Conservation (phyloP, 2,888 invertebrate genomes). For the Lordiphosa andalusiaca region DNA sequence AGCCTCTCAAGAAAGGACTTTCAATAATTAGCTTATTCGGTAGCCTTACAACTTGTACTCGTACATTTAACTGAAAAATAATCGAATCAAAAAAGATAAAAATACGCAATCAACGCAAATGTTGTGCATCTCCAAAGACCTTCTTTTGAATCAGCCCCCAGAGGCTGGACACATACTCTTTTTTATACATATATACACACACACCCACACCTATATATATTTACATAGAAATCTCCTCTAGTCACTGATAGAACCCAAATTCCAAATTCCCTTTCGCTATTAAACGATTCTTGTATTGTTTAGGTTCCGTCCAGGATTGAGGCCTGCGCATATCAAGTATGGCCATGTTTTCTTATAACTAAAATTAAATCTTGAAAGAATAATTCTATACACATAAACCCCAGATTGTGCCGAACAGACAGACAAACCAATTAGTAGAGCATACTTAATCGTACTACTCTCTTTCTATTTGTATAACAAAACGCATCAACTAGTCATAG, state of each 20-base stretch:
- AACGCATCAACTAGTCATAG: constrained; percentile 65
- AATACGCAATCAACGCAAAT: constrained; percentile 51
- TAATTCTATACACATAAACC: constrained; percentile 28
- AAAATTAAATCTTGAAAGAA: constrained; percentile 18
- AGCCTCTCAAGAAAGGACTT: constrained; percentile 32
- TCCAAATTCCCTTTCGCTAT: constrained; percentile 14
- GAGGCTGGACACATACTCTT: constrained; percentile 25
- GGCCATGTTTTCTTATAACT: constrained; percentile 14
- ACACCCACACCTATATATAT: neutral
- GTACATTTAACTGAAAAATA: constrained; percentile 24
- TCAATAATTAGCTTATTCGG: constrained; percentile 31
- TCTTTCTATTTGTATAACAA: constrained; percentile 13
- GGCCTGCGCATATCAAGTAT: constrained; percentile 20
- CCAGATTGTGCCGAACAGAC: constrained; percentile 62
- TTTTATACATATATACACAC: constrained; percentile 8
- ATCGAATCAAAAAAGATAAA: constrained; percentile 23
- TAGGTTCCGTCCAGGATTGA: constrained; percentile 60
- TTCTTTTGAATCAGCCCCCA: constrained; percentile 8
- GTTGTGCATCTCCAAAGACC: constrained; percentile 35
- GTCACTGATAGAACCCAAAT: constrained; percentile 23
- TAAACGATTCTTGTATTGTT: constrained; percentile 38
- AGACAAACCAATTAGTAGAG: constrained; percentile 13
- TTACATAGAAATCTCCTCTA: constrained; percentile 24
- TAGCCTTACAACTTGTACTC: constrained; percentile 27
- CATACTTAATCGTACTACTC: neutral